Evolutionary conservation across 23 tunicate species (phyloP).

Genomic region (Trididemnum clinides): DNA sequence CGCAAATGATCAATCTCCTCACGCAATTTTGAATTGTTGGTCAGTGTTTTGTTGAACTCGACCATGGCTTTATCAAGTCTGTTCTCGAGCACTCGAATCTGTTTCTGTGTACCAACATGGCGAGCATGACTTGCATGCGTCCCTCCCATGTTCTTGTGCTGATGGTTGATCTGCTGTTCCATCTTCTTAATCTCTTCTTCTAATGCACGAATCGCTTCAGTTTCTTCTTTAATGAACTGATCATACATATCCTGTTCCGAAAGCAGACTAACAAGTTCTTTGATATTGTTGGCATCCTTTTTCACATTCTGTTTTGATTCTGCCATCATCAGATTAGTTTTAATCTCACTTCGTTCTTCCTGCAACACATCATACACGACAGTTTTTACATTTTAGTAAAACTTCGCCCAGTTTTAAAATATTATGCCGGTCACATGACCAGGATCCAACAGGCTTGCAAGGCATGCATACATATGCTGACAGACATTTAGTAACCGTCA

Average conservation of each 20-base stretch:
- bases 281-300: constrained; percentile 72
- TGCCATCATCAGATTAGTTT: constrained; percentile 74
- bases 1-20: constrained; percentile 93
- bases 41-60: constrained; percentile 82
- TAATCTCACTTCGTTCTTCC: constrained; percentile 88
- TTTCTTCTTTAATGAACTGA: constrained; percentile 66
- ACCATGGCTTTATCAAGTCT: constrained; percentile 93
- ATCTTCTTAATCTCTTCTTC: constrained; percentile 63
- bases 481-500: too few relatives aligned
- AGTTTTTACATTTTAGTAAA: too few relatives aligned
- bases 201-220: constrained; percentile 40
- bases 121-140: constrained; percentile 82
- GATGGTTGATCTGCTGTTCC: constrained; percentile 65
- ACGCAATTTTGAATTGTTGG: constrained; percentile 71
- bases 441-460: too few relatives aligned
- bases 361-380: too few relatives aligned
- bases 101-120: constrained; percentile 89
- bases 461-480: too few relatives aligned
- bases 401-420: too few relatives aligned
- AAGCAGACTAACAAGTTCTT: constrained; percentile 58
- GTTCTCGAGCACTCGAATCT: constrained; percentile 78
- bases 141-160: constrained; percentile 87
- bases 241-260: constrained; percentile 83
- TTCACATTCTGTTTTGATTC: constrained; percentile 74
- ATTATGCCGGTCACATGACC: too few relatives aligned